Percentiles rank a stretch among this genome's conserved stretches.
These are phyloP conservation scores for Oxycera nigricornis DNA, from an alignment of 2,888 invertebrate species.

Conservation along the genomic window DNA sequence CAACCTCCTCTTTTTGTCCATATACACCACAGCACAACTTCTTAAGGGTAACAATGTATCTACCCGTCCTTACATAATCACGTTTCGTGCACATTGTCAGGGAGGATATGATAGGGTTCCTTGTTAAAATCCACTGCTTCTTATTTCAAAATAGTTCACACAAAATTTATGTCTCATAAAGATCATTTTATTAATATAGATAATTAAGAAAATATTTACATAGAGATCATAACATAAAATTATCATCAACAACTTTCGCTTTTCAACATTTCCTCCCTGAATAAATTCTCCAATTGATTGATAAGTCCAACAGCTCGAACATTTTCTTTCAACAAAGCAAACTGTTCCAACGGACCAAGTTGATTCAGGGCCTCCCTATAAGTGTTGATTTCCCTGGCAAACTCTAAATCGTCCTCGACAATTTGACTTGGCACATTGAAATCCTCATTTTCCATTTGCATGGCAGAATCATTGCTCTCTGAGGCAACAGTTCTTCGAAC, in stretches of 20 bases:
- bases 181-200: no score
- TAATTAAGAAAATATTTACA: background rate
- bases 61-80: no score
- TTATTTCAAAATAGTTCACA: no score
- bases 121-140: no score
- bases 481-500: background rate
- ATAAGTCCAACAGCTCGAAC: constrained; percentile 37
- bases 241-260: background rate
- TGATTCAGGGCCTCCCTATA: constrained; percentile 24
- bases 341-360: constrained; percentile 37
- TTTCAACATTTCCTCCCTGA: constrained; percentile 23
- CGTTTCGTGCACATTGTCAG: no score
- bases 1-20: no score
- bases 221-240: background rate
- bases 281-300: constrained; percentile 34
- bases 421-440: background rate
- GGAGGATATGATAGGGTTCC: no score
- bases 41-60: no score
- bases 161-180: no score
- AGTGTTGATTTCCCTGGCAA: constrained; percentile 9
- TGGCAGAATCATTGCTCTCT: background rate
- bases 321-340: constrained; percentile 32
- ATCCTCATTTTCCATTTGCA: background rate
- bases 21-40: no score
- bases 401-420: background rate